These are phyloP conservation scores for Danionella cerebrum DNA, from an alignment of 2,113 vertebrate genomes.

Conservation along the genomic window DNA sequence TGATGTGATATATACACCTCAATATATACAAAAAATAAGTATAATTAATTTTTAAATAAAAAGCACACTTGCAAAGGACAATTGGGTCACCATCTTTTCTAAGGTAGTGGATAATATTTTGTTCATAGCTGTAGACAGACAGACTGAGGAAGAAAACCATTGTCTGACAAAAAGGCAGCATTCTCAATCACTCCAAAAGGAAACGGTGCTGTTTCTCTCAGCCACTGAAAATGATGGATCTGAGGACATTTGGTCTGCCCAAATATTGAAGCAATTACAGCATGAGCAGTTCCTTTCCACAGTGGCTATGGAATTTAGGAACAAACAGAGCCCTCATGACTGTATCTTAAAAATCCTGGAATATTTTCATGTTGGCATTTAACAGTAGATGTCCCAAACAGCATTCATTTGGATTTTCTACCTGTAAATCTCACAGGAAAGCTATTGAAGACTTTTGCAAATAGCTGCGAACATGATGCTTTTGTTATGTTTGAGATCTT, in stretches of 20 bases:
- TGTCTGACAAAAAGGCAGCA: background rate
- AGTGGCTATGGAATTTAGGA: conserved; percentile 18
- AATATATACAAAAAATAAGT: no score
- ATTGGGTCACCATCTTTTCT: no score
- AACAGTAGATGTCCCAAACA: no score
- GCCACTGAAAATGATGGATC: background rate
- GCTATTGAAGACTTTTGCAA: no score
- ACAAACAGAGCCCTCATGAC: background rate
- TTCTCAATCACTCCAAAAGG: background rate
- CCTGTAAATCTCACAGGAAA: no score
- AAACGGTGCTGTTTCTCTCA: background rate
- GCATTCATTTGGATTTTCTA: no score
- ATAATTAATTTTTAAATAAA: no score
- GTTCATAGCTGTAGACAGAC: background rate
- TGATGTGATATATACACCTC: no score
- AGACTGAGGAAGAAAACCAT: background rate
- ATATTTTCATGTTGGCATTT: background rate
- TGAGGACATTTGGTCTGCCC: background rate
- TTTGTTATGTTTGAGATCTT: no score
- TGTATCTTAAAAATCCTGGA: background rate
- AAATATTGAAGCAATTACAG: conserved; percentile 29
- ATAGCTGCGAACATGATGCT: no score
- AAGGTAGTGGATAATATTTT: background rate
- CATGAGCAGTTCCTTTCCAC: conserved; percentile 21
- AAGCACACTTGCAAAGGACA: no score